Conservation (phyloP, 2,888 invertebrate species). For the Pollenia amentaria region DNA sequence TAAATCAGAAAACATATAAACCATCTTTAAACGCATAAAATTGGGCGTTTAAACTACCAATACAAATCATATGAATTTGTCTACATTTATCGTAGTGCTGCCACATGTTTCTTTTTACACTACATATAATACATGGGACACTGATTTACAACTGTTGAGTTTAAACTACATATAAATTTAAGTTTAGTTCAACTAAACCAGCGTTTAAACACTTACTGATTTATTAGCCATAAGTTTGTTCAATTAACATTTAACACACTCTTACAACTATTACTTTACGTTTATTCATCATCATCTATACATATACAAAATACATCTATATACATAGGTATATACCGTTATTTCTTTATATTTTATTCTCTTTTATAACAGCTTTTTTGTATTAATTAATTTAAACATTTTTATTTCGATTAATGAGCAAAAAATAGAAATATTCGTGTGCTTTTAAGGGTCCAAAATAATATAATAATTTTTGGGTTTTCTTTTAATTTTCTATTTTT, state of each 20-base stretch:
- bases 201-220: too few relatives aligned
- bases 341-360: constrained; percentile 68
- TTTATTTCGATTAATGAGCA: constrained; percentile 52
- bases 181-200: too few relatives aligned
- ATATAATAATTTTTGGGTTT: constrained; percentile 31
- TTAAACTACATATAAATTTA: too few relatives aligned
- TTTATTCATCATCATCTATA: constrained; percentile 62
- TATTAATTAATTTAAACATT: constrained; percentile 41
- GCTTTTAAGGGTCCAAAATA: constrained; percentile 54
- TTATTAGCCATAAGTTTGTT: too few relatives aligned
- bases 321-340: constrained; percentile 74
- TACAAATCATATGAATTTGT: too few relatives aligned
- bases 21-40: too few relatives aligned
- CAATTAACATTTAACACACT: constrained; percentile 72
- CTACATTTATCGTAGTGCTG: too few relatives aligned
- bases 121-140: too few relatives aligned
- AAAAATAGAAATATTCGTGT: constrained; percentile 62
- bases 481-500: constrained; percentile 35
- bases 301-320: constrained; percentile 63
- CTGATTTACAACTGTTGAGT: too few relatives aligned
- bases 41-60: too few relatives aligned
- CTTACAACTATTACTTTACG: constrained; percentile 66
- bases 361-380: constrained; percentile 62
- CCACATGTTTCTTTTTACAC: too few relatives aligned
- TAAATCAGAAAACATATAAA: too few relatives aligned